Evolutionary conservation across 2,888 invertebrate genomes (phyloP), one percentile per base, ranked within the genome.

Genomic region (Synanthedon vespiformis): DNA sequence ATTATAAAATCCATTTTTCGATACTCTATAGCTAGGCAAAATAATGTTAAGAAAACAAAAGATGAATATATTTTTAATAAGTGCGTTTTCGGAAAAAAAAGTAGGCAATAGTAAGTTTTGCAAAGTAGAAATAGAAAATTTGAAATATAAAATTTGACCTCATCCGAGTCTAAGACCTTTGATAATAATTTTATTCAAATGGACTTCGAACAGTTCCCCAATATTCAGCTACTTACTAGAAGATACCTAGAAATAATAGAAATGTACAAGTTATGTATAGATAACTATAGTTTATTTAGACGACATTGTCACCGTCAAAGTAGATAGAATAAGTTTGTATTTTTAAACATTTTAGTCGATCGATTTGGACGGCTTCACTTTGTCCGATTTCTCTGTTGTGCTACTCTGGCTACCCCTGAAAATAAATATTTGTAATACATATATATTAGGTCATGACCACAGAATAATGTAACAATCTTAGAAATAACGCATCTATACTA

Each of bases 281-380:
- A 64, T 51, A 52, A 54, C 55, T 62, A 34, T 34, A 61, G 53
- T 53, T 57, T 60, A 59, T 40, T 22, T 49, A 40, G 51, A 49
- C 49, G 41, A 53, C 48, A 50, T 44, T 12, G 50, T 48, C 13
- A 14, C 47, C 48, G 27, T 41, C 34, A 52, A 16, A 41, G 14
- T 49, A 3, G 13, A 48, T 40, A 27, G 40, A 52, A 13, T 22
- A 50, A 16, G n/a, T 48, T 16, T 48, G 22, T 27, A 27, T 27
- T 14, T 40, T 14, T 1, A 22, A 40, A 5, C 3, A 12, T 12
- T 47, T 54, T 78, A 85, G 70, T 86, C 87, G 65, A 86, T 77
- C 52, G 87, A 87, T 70, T 80, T 84, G 82, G 86, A 86, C 81
- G 87, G 84, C 67, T 83, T 87, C 63, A 84, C 77, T 77, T 71